Conservation (phyloP, 2,888 invertebrate genomes). For the Leistus spinibarbis region DNA sequence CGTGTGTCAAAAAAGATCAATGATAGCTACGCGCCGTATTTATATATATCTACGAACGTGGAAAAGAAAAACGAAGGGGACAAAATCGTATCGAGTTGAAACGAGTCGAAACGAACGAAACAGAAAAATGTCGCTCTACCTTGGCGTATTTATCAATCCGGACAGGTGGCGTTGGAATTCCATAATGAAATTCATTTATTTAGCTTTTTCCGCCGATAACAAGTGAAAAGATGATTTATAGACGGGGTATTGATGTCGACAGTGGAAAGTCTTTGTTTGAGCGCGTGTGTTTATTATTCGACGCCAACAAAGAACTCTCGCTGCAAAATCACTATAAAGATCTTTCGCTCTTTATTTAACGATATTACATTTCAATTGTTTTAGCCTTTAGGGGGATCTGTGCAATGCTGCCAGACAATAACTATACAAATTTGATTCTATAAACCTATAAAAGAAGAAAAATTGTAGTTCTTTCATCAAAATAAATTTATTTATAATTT, state of each 20-base stretch:
- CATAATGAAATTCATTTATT: conserved; percentile 38
- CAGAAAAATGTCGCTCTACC: neutral
- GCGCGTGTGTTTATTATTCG: neutral
- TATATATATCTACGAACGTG: too few relatives aligned
- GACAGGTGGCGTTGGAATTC: conserved; percentile 32
- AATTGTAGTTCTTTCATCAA: too few relatives aligned
- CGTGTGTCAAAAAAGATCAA: conserved; percentile 14
- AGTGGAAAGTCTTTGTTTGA: neutral
- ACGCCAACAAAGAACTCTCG: neutral
- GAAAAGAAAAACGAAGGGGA: neutral
- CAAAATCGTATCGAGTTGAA: neutral
- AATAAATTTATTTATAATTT: too few relatives aligned
- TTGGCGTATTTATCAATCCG: conserved; percentile 31
- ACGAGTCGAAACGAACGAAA: neutral
- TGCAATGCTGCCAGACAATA: too few relatives aligned
- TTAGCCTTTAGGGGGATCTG: too few relatives aligned
- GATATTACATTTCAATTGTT: too few relatives aligned
- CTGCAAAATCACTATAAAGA: neutral
- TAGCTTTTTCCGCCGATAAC: conserved; percentile 22
- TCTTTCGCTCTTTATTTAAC: too few relatives aligned
- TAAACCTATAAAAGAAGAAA: too few relatives aligned
- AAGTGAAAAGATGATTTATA: conserved; percentile 34
- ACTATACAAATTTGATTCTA: too few relatives aligned
- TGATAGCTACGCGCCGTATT: conserved; percentile 1
- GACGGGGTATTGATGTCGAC: conserved; percentile 30